A percentile compares a stretch with the other conserved stretches of the same genome.
Conservation (phyloP, 2,113 vertebrate genomes). For the Ibidorhyncha struthersii region DNA sequence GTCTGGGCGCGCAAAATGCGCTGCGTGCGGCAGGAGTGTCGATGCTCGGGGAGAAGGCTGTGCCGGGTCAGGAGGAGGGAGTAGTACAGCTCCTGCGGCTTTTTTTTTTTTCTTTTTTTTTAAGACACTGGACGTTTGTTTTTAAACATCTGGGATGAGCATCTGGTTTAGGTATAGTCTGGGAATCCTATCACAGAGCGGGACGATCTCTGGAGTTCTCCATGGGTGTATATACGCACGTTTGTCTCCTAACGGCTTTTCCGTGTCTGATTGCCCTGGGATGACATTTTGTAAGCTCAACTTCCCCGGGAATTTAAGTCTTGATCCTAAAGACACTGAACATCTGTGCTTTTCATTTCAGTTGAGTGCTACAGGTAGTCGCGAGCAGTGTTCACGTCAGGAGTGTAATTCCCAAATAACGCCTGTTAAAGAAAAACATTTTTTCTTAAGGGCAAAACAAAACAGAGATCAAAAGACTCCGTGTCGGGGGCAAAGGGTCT, state of each 20-base stretch:
- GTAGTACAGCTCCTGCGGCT: not conserved
- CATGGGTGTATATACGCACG: not conserved
- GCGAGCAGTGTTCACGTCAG: rapidly evolving
- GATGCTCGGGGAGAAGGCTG: not conserved
- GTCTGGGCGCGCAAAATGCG: not conserved
- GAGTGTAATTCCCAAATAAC: not conserved
- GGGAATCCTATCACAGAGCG: not conserved
- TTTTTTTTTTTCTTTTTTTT: too few species aligned
- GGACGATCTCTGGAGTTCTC: not conserved
- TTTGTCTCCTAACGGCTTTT: not conserved
- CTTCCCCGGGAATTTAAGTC: not conserved
- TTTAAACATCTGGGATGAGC: not conserved
- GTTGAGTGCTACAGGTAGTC: not conserved
- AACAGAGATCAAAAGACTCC: not conserved
- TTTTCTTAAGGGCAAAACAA: not conserved
- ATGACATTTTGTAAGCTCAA: not conserved
- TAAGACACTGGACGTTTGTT: not conserved
- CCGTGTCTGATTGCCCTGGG: not conserved
- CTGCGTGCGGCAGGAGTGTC: not conserved
- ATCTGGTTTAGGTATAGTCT: not conserved
- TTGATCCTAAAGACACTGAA: not conserved
- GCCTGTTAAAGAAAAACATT: not conserved
- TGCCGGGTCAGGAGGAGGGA: not conserved
- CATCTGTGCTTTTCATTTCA: not conserved
- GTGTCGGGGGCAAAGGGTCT: rapidly evolving